A percentile compares a stretch with the other conserved stretches of the same genome.
Conservation (phyloP, 1,140 invertebrate species). For the Teleopsis dalmanni region DNA sequence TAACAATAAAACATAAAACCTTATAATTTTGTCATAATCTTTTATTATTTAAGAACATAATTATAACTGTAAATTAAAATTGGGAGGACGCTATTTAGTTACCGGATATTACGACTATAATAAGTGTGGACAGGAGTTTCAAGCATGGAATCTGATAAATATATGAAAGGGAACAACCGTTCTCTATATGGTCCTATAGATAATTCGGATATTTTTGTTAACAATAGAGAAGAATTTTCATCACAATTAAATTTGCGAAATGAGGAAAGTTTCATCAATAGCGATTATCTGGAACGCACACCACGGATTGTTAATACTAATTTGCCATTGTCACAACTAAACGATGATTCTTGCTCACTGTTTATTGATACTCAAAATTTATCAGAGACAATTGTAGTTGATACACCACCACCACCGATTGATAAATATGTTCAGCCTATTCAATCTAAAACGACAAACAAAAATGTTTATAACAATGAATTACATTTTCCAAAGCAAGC, state of each 20-base stretch:
- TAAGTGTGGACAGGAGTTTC: slow-evolving; percentile 18
- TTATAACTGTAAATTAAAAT: slow-evolving; percentile 24
- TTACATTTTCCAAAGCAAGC: too few species aligned
- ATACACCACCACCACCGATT: background rate
- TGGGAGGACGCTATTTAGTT: slow-evolving; percentile 24
- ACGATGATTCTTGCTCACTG: too few species aligned
- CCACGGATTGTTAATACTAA: too few species aligned
- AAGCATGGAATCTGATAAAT: slow-evolving; percentile 30
- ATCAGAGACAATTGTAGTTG: background rate
- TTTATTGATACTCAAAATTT: background rate
- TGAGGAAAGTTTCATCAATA: background rate
- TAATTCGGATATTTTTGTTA: background rate
- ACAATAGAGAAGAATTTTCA: slow-evolving; percentile 1
- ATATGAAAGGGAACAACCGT: slow-evolving; percentile 8
- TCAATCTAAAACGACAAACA: background rate
- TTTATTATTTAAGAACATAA: slow-evolving; percentile 19
- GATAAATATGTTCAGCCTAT: background rate
- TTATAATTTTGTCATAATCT: background rate
- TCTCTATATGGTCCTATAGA: background rate
- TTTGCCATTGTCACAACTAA: too few species aligned
- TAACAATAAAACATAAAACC: background rate
- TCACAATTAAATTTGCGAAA: slow-evolving; percentile 5
- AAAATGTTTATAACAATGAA: too few species aligned
- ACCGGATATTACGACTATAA: slow-evolving; percentile 24
- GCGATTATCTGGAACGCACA: background rate